Base-by-base conservation (phyloP, 2,113 vertebrate species). In the Osmerus eperlanus region DNA sequence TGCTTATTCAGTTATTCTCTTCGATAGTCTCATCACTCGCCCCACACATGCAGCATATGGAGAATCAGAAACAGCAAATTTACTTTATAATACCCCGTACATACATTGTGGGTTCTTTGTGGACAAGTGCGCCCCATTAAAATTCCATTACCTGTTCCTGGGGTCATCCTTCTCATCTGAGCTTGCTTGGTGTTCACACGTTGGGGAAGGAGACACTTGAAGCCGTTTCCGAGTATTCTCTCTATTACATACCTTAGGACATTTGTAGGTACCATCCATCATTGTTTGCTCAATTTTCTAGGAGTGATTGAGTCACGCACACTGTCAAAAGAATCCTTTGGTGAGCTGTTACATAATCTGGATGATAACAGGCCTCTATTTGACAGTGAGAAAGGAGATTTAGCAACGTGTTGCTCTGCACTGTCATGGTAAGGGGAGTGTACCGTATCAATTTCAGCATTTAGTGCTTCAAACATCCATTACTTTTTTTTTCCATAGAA, bases 71-170 rank as follows among this genome's bases (percentile, higher is more conserved):
- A 36, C 4, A 36, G 32, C 4, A 7, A 36, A 36, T 7, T 5
- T 36, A 4, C 5, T 36, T 36, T 36, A 36, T 6, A 36, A 36
- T 36, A 2, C 32, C 7, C 32, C 32, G 32, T 4, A 36, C 4
- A 36, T 2, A 36, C 32, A 36, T 71, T 71, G 64, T 73, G 56
- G 60, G 64, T 64, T 76, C 7, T 69, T 65, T 55, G 51, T 68
- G 53, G 66, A 73, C 28, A 64, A 70, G n/a, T 67, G 32, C 65
- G 63, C 70, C 61, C 60, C 58, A 41, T 80, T 73, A 68, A 72
- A 78, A 76, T 79, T 62, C 79, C 69, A 84, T 78, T 83, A 84
- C 79, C 19, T 60, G 54, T 41, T 79, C 60, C 70, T 70, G 62
- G 65, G 64, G 73, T 73, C 77, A 53, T 55, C 23, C 36, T 79